Conservation (phyloP, 2,888 invertebrate species). For the Bombyx huttoni region DNA sequence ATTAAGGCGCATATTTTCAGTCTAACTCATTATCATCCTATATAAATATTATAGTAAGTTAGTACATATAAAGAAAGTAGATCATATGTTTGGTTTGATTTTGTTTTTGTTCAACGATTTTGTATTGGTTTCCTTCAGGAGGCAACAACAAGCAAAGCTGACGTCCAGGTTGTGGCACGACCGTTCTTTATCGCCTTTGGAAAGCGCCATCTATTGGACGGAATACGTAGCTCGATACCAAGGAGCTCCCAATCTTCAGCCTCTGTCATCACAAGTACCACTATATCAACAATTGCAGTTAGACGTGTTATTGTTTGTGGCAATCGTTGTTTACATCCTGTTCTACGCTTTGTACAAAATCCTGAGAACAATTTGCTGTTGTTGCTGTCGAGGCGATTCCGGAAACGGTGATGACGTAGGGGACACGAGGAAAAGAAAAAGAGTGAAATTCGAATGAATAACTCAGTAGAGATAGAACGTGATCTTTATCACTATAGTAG, state of each 20-base stretch:
- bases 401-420: slow-evolving; percentile 20
- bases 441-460: slow-evolving; percentile 57
- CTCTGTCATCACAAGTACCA: slow-evolving; percentile 39
- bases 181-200: slow-evolving; percentile 62
- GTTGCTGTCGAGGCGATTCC: slow-evolving; percentile 32
- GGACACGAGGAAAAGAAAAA: slow-evolving; percentile 34
- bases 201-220: slow-evolving; percentile 72
- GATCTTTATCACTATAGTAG: neutral
- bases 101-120: too few relatives aligned
- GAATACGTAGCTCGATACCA: slow-evolving; percentile 67
- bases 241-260: slow-evolving; percentile 50
- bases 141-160: slow-evolving; percentile 45
- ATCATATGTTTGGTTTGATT: too few relatives aligned
- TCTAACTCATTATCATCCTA: too few relatives aligned
- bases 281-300: slow-evolving; percentile 52
- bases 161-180: slow-evolving; percentile 68
- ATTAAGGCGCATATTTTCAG: too few relatives aligned
- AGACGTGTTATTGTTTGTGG: slow-evolving; percentile 52
- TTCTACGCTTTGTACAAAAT: slow-evolving; percentile 41
- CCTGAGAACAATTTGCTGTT: slow-evolving; percentile 41
- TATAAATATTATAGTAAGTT: too few relatives aligned
- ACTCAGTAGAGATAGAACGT: neutral
- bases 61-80: too few relatives aligned
- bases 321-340: slow-evolving; percentile 40
- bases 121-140: slow-evolving; percentile 24